These are phyloP conservation scores for Dinocampus coccinellae DNA, from an alignment of 2,888 invertebrate species.

Conservation along the genomic window DNA sequence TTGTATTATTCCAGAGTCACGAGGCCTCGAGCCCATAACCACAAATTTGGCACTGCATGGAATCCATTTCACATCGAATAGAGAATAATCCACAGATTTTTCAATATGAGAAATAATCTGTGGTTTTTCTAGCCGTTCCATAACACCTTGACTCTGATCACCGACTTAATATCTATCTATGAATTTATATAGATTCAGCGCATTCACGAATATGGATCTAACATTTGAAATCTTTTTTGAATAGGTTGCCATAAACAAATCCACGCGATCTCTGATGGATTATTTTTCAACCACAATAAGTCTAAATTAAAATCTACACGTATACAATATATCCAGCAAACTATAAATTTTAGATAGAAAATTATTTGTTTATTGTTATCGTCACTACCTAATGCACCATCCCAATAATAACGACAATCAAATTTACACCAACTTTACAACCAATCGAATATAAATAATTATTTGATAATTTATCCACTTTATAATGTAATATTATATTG, in stretches of 20 bases:
- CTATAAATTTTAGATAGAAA: too few relatives aligned
- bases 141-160: constrained; percentile 43
- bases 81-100: constrained; percentile 84
- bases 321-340: too few relatives aligned
- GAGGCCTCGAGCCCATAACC: constrained; percentile 86
- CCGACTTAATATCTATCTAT: too few relatives aligned
- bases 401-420: too few relatives aligned
- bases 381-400: too few relatives aligned
- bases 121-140: constrained; percentile 81
- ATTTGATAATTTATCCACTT: too few relatives aligned
- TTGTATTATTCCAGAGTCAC: constrained; percentile 88
- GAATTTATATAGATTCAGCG: neutral
- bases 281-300: neutral
- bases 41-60: constrained; percentile 95
- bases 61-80: constrained; percentile 96
- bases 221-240: constrained; percentile 4
- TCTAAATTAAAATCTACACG: neutral
- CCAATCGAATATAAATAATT: too few relatives aligned
- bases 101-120: constrained; percentile 92
- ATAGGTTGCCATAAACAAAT: constrained; percentile 53
- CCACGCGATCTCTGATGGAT: constrained; percentile 33
- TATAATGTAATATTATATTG: too few relatives aligned
- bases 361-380: too few relatives aligned
- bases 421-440: too few relatives aligned
- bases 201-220: neutral